Evolutionary conservation across 2,888 invertebrate species (phyloP).

Genomic region (Buathra laborator): DNA sequence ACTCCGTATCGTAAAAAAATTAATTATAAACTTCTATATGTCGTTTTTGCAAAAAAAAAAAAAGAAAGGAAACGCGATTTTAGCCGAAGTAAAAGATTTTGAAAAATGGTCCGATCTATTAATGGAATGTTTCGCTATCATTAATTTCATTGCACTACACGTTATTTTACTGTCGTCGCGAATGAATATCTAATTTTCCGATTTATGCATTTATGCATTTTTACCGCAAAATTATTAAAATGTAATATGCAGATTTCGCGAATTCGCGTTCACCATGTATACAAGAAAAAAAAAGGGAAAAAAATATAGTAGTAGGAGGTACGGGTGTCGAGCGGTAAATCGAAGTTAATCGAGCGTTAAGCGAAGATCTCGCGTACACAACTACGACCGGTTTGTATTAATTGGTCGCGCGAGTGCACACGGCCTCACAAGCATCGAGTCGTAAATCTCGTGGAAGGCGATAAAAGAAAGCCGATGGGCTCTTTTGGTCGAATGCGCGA

Average conservation of each 20-base stretch:
- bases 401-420: conserved; percentile 59
- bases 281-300: neutral
- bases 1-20: too few relatives aligned
- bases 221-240: neutral
- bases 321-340: conserved; percentile 50
- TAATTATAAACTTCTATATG: too few relatives aligned
- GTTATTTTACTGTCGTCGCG: too few relatives aligned
- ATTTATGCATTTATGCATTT: neutral
- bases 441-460: conserved; percentile 61
- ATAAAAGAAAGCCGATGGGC: conserved; percentile 63
- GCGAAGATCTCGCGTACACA: conserved; percentile 57
- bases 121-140: too few relatives aligned
- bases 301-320: neutral
- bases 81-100: too few relatives aligned
- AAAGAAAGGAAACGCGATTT: too few relatives aligned
- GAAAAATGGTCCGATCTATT: too few relatives aligned
- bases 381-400: conserved; percentile 65
- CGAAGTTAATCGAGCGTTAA: conserved; percentile 65
- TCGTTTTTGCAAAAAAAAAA: too few relatives aligned
- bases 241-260: neutral
- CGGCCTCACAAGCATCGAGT: conserved; percentile 37
- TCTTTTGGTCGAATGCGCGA: conserved; percentile 24
- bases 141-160: too few relatives aligned
- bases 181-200: neutral
- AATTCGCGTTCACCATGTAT: conserved; percentile 17